Percentiles rank a stretch among this genome's conserved stretches.
Conservation (phyloP, 2,888 invertebrate genomes). For the Tenthredo notha region DNA sequence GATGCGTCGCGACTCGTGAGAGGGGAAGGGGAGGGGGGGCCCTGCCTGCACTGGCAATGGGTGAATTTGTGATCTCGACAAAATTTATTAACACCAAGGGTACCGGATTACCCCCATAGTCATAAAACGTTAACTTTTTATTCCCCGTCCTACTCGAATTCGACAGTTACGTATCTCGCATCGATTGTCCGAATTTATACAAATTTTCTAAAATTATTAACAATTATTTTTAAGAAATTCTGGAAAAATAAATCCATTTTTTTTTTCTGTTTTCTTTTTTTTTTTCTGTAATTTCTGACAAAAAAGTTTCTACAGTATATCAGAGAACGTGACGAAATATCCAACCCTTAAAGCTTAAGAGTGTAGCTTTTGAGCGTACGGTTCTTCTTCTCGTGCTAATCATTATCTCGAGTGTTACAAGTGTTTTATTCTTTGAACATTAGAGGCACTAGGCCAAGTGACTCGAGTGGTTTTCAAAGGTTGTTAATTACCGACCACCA, state of each 20-base stretch:
- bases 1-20: slow-evolving; percentile 27
- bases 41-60: neutral
- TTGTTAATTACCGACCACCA: slow-evolving; percentile 31
- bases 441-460: slow-evolving; percentile 31
- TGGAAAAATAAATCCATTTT: no score
- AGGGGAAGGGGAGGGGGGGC: no score
- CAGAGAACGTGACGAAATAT: slow-evolving; percentile 32
- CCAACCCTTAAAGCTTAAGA: slow-evolving; percentile 1
- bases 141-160: neutral
- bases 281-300: neutral
- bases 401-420: slow-evolving; percentile 43
- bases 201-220: no score
- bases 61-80: slow-evolving; percentile 29
- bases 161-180: neutral
- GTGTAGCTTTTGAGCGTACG: neutral
- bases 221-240: no score
- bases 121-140: slow-evolving; percentile 17
- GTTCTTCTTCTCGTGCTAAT: slow-evolving; percentile 16
- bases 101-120: slow-evolving; percentile 11
- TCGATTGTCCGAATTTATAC: no score
- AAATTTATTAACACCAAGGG: slow-evolving; percentile 31
- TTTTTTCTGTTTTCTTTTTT: neutral
- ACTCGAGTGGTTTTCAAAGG: slow-evolving; percentile 42
- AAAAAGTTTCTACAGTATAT: neutral
- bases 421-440: slow-evolving; percentile 47